These are phyloP conservation scores for Urosaurus nigricauda DNA, from an alignment of 2,797 vertebrate species.

Conservation along the genomic window DNA sequence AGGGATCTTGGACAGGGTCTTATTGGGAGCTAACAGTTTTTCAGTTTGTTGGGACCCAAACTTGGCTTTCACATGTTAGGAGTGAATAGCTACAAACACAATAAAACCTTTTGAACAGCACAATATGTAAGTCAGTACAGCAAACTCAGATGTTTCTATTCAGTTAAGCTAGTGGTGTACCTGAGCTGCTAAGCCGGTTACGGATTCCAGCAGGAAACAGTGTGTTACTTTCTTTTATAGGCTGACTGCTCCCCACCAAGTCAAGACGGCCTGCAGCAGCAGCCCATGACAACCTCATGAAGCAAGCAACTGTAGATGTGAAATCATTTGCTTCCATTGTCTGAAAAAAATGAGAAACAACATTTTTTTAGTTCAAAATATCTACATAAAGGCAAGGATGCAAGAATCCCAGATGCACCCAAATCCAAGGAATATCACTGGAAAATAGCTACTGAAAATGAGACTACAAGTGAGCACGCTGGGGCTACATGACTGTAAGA, in stretches of 20 bases:
- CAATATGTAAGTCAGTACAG: background rate
- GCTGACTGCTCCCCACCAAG: slow-evolving; percentile 95
- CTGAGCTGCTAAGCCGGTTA: slow-evolving; percentile 97
- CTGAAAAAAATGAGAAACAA: slow-evolving; percentile 71
- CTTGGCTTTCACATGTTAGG: background rate
- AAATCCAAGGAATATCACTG: background rate
- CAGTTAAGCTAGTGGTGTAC: slow-evolving; percentile 70
- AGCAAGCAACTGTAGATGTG: slow-evolving; percentile 96
- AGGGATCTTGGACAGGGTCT: no score
- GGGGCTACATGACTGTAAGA: background rate
- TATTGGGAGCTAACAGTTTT: no score
- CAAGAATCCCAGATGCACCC: background rate
- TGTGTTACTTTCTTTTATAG: slow-evolving; percentile 94
- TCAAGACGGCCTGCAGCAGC: slow-evolving; percentile 96
- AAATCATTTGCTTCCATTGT: slow-evolving; percentile 98
- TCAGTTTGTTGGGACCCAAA: no score
- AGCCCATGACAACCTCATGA: slow-evolving; percentile 98
- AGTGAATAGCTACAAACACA: background rate
- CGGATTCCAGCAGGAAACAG: slow-evolving; percentile 91
- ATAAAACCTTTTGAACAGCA: background rate
- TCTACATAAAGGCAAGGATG: background rate
- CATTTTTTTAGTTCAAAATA: background rate
- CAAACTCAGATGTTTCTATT: background rate
- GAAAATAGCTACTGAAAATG: background rate
- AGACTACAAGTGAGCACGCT: background rate